Conservation (phyloP, 2,797 vertebrate genomes). For the Argya squamiceps region DNA sequence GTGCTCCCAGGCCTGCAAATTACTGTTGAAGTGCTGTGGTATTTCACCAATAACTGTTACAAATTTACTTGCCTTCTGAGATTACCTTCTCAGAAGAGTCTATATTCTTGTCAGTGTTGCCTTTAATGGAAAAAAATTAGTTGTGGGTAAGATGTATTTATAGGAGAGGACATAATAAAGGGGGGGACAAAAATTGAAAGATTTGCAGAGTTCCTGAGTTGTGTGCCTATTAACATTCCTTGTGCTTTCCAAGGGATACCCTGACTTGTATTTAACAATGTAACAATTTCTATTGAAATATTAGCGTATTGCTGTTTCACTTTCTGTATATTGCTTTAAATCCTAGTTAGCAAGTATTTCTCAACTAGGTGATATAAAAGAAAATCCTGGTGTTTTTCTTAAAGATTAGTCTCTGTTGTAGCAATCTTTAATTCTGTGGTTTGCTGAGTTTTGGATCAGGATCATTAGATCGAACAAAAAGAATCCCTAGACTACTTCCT, state of each 20-base stretch:
- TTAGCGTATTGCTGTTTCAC: background rate
- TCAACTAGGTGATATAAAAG: background rate
- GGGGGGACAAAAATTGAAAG: background rate
- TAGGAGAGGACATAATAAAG: background rate
- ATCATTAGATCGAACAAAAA: background rate
- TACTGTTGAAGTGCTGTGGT: background rate
- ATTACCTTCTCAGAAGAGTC: background rate
- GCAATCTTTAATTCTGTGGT: background rate
- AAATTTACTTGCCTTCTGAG: background rate
- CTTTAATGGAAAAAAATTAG: background rate
- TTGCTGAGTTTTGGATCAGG: background rate
- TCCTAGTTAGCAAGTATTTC: background rate
- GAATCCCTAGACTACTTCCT: background rate
- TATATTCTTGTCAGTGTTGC: background rate
- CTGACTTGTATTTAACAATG: background rate
- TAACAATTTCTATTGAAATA: background rate
- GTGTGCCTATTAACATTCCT: background rate
- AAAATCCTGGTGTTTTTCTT: background rate
- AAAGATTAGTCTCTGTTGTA: background rate
- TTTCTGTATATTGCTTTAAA: background rate
- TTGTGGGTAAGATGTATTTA: background rate
- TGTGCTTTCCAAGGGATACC: background rate
- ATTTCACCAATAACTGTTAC: background rate
- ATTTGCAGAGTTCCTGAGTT: background rate
- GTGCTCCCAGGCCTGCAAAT: background rate